Evolutionary conservation across 2,797 vertebrate species (phyloP).

Genomic region (Oryzias sinensis): DNA sequence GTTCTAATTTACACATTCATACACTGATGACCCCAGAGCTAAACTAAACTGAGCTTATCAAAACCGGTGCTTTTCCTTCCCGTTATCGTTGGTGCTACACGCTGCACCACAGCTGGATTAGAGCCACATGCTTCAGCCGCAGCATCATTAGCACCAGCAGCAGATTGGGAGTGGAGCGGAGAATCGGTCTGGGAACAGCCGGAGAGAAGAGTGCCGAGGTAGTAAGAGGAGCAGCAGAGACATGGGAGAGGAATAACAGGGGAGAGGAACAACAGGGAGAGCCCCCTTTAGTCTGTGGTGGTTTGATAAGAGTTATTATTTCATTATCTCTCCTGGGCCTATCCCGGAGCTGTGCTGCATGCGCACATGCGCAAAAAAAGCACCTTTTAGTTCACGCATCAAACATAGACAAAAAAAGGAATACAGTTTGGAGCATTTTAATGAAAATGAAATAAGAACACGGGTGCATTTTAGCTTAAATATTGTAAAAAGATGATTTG

Average conservation of each 20-base stretch:
- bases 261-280: slow-evolving; percentile 43
- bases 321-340: slow-evolving; percentile 73
- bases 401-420: slow-evolving; percentile 31
- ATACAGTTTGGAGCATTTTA: slow-evolving; percentile 3
- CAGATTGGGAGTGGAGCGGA: slow-evolving; percentile 49
- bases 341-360: slow-evolving; percentile 61
- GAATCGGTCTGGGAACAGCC: slow-evolving; percentile 59
- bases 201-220: slow-evolving; percentile 51
- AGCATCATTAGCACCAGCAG: slow-evolving; percentile 26
- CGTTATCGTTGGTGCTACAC: slow-evolving; percentile 14
- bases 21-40: slow-evolving; percentile 17
- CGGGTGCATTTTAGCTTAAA: too few relatives aligned
- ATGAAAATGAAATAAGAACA: too few relatives aligned
- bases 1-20: slow-evolving; percentile 7
- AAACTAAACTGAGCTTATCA: slow-evolving; percentile 17
- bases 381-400: slow-evolving; percentile 17
- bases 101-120: slow-evolving; percentile 50
- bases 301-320: slow-evolving; percentile 81
- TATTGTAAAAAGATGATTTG: too few relatives aligned
- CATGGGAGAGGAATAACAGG: slow-evolving; percentile 50
- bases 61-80: slow-evolving; percentile 6
- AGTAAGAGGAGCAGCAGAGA: slow-evolving; percentile 47
- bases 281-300: slow-evolving; percentile 69
- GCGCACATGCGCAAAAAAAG: slow-evolving; percentile 19
- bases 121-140: slow-evolving; percentile 21